phyloP scores from a whole-genome alignment of 2,113 vertebrate genomes.

The Sclerurus mexicanus region DNA sequence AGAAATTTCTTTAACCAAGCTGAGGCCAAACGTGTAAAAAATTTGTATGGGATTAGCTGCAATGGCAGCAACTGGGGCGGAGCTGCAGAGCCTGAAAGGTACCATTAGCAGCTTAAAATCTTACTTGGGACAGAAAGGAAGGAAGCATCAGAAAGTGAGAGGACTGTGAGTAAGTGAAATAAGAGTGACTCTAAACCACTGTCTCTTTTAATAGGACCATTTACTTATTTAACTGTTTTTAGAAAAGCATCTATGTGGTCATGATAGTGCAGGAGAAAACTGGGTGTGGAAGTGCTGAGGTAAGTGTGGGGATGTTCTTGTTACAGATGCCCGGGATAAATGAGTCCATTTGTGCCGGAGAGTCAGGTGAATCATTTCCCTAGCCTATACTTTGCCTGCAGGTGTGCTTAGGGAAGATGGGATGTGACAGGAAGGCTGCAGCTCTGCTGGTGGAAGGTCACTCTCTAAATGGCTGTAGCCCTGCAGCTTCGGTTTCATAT shows the following conservation, averaged over 20 bases:
- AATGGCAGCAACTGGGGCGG: not conserved
- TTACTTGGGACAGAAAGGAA: not conserved
- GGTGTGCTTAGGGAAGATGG: no score
- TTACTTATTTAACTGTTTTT: not conserved
- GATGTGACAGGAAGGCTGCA: not conserved
- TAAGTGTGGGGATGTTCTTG: not conserved
- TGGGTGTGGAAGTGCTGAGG: not conserved
- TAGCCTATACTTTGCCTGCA: fast-evolving
- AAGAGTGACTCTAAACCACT: not conserved
- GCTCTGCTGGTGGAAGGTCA: not conserved
- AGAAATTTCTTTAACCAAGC: not conserved
- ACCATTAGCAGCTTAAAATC: not conserved
- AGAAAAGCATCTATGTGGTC: not conserved
- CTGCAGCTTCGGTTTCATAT: not conserved
- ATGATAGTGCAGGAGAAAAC: not conserved
- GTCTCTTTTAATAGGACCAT: not conserved
- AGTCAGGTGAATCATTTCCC: not conserved
- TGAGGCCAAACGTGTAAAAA: not conserved
- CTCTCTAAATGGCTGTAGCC: fast-evolving
- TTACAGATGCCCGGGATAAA: not conserved
- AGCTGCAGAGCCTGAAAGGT: not conserved
- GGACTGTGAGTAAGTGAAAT: not conserved
- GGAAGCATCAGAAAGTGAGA: not conserved
- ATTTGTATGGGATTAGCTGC: not conserved
- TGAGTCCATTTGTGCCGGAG: not conserved